A percentile compares a stretch with the other conserved stretches of the same genome.
Conservation (phyloP, 2,888 invertebrate genomes). For the Dascillus cervinus region DNA sequence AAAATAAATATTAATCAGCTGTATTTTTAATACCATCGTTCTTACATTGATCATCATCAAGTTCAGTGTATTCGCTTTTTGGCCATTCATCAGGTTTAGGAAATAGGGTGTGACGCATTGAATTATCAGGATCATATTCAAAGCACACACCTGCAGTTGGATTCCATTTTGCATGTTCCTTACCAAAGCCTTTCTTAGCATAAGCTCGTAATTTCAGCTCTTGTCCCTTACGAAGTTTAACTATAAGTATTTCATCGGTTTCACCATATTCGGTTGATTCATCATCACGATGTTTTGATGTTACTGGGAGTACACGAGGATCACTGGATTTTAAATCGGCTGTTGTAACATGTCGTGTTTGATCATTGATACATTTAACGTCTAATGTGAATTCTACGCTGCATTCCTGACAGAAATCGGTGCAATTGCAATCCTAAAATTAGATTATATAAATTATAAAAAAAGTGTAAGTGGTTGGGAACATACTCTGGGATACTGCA, state of each 20-base stretch:
- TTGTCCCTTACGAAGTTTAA: conserved; percentile 74
- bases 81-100: conserved; percentile 99
- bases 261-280: conserved; percentile 92
- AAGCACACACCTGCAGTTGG: conserved; percentile 97
- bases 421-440: conserved; percentile 84
- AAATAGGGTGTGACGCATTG: conserved; percentile 89
- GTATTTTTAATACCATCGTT: conserved; percentile 14
- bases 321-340: conserved; percentile 92
- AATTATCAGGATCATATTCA: conserved; percentile 98
- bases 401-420: conserved; percentile 96
- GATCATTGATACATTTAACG: conserved; percentile 90
- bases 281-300: conserved; percentile 85
- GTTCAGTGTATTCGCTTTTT: conserved; percentile 91
- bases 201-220: conserved; percentile 91
- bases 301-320: conserved; percentile 85
- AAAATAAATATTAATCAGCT: too few species aligned
- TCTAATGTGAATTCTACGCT: conserved; percentile 96
- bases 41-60: conserved; percentile 83
- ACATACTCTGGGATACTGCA: conserved; percentile 78
- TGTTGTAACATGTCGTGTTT: conserved; percentile 92
- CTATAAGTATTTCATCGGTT: conserved; percentile 76
- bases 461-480: neutral
- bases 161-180: conserved; percentile 99
- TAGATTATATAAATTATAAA: conserved; percentile 4
- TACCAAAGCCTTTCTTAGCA: conserved; percentile 94